Evolutionary conservation across 1,140 invertebrate species (phyloP).

Genomic region (Cheumatopsyche charites): DNA sequence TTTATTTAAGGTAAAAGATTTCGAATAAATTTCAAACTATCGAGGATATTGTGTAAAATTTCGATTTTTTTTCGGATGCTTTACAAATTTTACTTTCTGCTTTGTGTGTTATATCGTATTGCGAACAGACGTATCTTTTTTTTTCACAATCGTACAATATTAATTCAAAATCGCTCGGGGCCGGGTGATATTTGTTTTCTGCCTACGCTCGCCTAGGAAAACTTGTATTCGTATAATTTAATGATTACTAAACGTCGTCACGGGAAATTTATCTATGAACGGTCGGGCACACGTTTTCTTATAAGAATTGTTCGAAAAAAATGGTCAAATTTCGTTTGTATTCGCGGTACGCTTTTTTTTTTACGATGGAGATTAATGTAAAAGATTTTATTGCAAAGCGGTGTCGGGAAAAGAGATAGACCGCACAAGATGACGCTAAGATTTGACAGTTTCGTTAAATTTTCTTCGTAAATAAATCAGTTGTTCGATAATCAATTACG

Average conservation of each 20-base stretch:
- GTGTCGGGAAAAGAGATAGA: neutral
- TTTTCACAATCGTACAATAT: constrained; percentile 18
- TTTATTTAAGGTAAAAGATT: no score
- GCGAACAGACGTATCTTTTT: neutral
- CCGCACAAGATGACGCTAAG: neutral
- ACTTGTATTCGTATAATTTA: constrained; percentile 36
- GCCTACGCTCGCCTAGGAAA: constrained; percentile 23
- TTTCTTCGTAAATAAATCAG: no score
- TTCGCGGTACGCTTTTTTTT: neutral
- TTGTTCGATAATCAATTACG: no score
- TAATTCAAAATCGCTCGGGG: constrained; percentile 33
- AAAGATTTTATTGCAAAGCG: neutral
- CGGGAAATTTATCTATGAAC: constrained; percentile 19
- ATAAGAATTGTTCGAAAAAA: constrained; percentile 20
- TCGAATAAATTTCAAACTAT: no score
- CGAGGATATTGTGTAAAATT: no score
- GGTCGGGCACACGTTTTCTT: neutral
- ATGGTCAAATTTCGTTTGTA: neutral
- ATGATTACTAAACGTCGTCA: constrained; percentile 34
- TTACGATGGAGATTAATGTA: neutral
- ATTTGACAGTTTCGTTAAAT: no score
- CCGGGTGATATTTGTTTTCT: constrained; percentile 34
- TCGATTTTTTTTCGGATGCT: no score
- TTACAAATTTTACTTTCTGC: neutral
- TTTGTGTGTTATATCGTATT: no score